Base-by-base conservation (phyloP, 2,797 vertebrate genomes). In the Threskiornis aethiopicus region DNA sequence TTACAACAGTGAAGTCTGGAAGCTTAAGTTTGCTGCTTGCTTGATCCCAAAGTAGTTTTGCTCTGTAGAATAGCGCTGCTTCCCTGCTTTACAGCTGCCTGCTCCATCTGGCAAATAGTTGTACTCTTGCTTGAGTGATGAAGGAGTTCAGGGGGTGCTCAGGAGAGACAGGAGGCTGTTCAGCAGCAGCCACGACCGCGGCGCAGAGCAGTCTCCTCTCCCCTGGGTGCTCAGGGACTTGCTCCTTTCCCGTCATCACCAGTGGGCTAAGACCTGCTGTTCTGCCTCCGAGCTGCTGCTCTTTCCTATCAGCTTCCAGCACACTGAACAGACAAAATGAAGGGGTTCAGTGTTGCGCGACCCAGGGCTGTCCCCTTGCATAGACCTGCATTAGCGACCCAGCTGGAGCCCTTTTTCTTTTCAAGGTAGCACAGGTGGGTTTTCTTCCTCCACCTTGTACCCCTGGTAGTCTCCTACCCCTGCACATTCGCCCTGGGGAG, bases 31-130 rank as follows among this genome's bases (percentile, higher is more conserved):
- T 94, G 58, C 72, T 81, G 72, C 78, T 90, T 90, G 49, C 70
- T 88, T 94, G 84, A 76, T 89, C 51, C 35, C 35, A n/a, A 72
- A 66, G 61, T 91, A 65, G 67, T 86, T 95, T 86, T 93, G 58
- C 58, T 86, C 79, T 91, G 65, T 37, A 39, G 65, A 79, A 49
- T 29, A 66, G 80, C 55, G 9, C 62, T 59, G 51, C 75, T 93
- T 92, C 44, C 67, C 47, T 79, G 76, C 54, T 92, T 89, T 92
- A 44, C 66, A 84, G 69, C 84, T 13, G 20, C 80, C 90, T 94
- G 55, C 44, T 93, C 79, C 76, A 81, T 91, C 93, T 97, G 96
- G 89, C 78, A 94, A 59, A 66, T 78, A 73, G 61, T 47, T 92
- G 28, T 51, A 22, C 47, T 85, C 67, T 67, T 91, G 89, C 75